Evolutionary conservation across 2,888 invertebrate species (phyloP).

Genomic region (Chrysolina oricalcia): DNA sequence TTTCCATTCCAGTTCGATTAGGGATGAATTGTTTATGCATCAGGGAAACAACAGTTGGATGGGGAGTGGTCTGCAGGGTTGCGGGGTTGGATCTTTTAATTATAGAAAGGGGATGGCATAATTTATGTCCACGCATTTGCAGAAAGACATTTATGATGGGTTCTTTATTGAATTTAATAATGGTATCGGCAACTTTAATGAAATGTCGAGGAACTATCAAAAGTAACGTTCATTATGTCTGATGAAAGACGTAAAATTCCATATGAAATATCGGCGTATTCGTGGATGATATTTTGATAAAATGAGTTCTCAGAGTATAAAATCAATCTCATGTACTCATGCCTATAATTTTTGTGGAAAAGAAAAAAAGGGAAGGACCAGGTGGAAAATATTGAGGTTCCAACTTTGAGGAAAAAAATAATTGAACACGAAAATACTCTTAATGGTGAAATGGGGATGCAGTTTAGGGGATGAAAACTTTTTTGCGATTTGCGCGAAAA

Average conservation of each 20-base stretch:
- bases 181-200: conserved; percentile 36
- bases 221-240: conserved; percentile 2
- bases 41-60: conserved; percentile 61
- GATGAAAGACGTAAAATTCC: not conserved
- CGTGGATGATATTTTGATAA: no score
- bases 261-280: no score
- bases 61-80: conserved; percentile 59
- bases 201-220: conserved; percentile 37
- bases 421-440: no score
- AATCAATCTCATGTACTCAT: no score
- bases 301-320: no score
- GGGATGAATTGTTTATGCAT: conserved; percentile 61
- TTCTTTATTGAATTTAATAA: conserved; percentile 61
- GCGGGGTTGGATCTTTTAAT: conserved; percentile 66
- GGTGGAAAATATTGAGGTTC: no score
- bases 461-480: no score
- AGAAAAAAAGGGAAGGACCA: no score
- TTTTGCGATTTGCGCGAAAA: no score
- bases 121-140: conserved; percentile 61
- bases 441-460: no score
- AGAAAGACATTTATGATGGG: conserved; percentile 61
- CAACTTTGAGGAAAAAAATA: no score
- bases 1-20: conserved; percentile 2
- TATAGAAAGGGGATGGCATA: conserved; percentile 63
- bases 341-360: no score